Conservation (phyloP, 2,888 invertebrate species). For the Tinea pellionella region DNA sequence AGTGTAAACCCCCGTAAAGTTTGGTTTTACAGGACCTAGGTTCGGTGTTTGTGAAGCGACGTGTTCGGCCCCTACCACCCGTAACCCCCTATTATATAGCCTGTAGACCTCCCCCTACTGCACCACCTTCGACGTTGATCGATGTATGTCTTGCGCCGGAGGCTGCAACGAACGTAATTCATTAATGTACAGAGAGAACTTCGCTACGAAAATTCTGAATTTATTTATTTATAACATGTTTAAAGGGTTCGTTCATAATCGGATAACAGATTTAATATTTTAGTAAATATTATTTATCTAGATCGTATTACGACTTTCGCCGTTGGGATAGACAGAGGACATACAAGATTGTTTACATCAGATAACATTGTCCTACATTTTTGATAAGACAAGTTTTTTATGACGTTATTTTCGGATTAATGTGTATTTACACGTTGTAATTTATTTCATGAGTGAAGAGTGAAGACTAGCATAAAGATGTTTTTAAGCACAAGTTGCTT, state of each 20-base stretch:
- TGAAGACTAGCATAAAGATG: too few species aligned
- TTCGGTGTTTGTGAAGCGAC: constrained; percentile 3
- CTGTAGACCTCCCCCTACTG: neutral
- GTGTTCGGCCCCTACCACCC: neutral
- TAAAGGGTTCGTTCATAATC: neutral
- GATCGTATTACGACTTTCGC: too few species aligned
- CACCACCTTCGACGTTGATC: constrained; percentile 66
- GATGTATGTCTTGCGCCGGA: constrained; percentile 74
- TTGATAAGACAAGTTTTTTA: too few species aligned
- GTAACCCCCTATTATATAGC: neutral
- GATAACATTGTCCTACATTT: too few species aligned
- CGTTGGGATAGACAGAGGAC: too few species aligned
- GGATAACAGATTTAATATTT: too few species aligned
- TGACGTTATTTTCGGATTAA: too few species aligned
- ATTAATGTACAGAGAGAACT: constrained; percentile 33
- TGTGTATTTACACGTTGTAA: too few species aligned
- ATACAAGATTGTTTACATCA: too few species aligned
- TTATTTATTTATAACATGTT: neutral
- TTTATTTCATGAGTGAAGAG: too few species aligned
- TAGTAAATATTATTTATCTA: too few species aligned
- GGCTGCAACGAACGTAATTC: constrained; percentile 70
- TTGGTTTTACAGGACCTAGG: neutral
- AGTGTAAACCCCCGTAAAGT: neutral
- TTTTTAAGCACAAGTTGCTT: too few species aligned
- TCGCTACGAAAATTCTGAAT: constrained; percentile 2